Base-by-base conservation (phyloP, 2,888 invertebrate genomes). In the Allygus modestus region DNA sequence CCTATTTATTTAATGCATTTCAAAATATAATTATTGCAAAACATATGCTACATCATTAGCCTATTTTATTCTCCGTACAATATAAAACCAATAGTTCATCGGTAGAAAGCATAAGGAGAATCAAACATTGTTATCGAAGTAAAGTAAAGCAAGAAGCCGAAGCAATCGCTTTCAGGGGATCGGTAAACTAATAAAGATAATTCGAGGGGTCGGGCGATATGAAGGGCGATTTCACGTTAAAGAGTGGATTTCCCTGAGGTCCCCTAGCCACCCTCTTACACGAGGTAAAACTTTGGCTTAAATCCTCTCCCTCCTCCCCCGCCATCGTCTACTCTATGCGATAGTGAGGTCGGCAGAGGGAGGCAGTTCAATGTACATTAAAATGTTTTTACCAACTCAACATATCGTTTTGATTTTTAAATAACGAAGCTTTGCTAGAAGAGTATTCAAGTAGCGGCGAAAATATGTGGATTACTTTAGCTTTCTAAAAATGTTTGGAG, bases 101-200 rank as follows among this genome's bases (percentile, higher is more conserved):
- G 37, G 37, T 37, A 9, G 37, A 9, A 37, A 46, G 17, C 17
- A 46, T 12, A 15, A 37, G 46, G 17, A 46, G 46, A 46, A 15
- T 46, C 46, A 15, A 46, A 46, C 46, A 46, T 15, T 46, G 46
- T 46, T 46, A 9, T 46, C 17, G 46, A 46, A 46, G 46, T 54
- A 54, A 20, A 65, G 65, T 65, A 65, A 65, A 65, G 65, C 65
- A 65, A 28, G 65, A 65, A 65, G 31, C 28, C 65, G 31, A 65
- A 65, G 65, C 73, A 73, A 73, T 73, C 73, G 73, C 73, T 37
- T 73, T 23, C 41, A 73, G 37, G 41, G 73, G 73, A 20, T 73
- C 65, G 73, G 73, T 73, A 73, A 77, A 77, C 77, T 77, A 77
- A 77, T 77, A 77, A 77, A 77, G 77, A 77, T 77, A 77, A 77